Evolutionary conservation across 1,140 invertebrate species (phyloP), one percentile per base, ranked within the genome.

Genomic region (Bombus ignitus): DNA sequence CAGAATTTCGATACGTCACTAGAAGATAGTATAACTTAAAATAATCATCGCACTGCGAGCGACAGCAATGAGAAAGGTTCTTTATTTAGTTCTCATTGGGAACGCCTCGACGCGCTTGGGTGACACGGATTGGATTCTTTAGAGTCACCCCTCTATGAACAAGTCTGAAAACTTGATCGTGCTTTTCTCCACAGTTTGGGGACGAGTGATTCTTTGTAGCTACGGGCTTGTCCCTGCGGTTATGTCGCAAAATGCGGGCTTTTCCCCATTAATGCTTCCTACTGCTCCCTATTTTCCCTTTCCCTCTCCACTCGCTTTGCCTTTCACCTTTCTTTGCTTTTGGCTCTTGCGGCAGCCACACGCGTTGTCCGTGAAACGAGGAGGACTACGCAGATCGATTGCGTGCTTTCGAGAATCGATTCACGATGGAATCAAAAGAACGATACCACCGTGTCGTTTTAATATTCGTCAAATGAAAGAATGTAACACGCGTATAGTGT

Each of bases 181-280:
- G 68, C 87, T 74, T 90, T 88, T 81, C 89, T 85, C 79, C 75
- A 80, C 65, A 3, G 57, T 74, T 84, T 83, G 57, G 77, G 72
- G 83, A 73, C 87, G 89, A 90, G 89, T 91, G 89, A 91, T 91
- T 91, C 89, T 91, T 91, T 90, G 89, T 88, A 91, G 89, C 89
- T 84, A 78, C 82, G 76, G 73, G 81, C 81, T 81, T 78, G 89
- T 84, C 70, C 89, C 89, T 88, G 87, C 79, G 89, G 86, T 91
- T 90, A 91, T 87, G 89, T 90, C 79, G 83, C 89, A 90, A 91
- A 91, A 91, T 87, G 83, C 89, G 70, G 53, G 78, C 70, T 87
- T 83, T 84, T 86, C 89, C 83, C 87, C 86, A 88, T 90, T 87
- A 91, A 89, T 81, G 53, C 77, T 72, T 83, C 71, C 83, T 68